Percentiles rank a stretch among this genome's conserved stretches.
Conservation (phyloP, 2,113 vertebrate genomes). For the Guaruba guarouba region DNA sequence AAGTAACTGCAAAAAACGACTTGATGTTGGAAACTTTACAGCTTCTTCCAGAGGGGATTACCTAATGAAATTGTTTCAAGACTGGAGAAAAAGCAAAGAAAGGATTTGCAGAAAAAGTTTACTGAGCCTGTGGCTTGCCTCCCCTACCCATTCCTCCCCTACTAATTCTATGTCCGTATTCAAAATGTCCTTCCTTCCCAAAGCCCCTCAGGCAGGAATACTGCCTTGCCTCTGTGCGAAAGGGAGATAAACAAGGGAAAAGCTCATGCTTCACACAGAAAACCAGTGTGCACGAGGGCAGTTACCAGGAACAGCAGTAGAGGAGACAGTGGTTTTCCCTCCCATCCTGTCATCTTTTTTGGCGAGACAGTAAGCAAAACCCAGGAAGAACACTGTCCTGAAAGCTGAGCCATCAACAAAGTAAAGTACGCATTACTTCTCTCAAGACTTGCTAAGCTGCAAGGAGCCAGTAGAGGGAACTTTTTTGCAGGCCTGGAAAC, state of each 20-base stretch:
- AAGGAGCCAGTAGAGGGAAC: neutral
- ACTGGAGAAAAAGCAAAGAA: neutral
- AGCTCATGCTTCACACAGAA: neutral
- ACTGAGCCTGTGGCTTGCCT: neutral
- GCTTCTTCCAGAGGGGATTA: neutral
- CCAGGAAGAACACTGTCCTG: neutral
- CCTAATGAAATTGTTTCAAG: neutral
- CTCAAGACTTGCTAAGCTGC: neutral
- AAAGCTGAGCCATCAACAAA: neutral
- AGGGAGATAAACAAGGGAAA: neutral
- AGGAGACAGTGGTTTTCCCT: neutral
- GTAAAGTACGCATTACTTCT: neutral
- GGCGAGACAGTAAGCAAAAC: neutral
- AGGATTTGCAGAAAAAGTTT: neutral
- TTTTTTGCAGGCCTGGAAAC: neutral
- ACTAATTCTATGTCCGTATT: neutral
- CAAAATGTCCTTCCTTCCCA: neutral
- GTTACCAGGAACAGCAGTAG: neutral
- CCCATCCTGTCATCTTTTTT: neutral
- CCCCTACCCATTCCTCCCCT: neutral
- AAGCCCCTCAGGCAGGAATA: neutral
- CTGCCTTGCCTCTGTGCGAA: neutral
- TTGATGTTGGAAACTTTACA: neutral
- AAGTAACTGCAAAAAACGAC: neutral
- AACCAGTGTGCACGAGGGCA: fast-evolving